Evolutionary conservation across 2,113 vertebrate genomes (phyloP).

Genomic region (Syngnathoides biaculeatus): DNA sequence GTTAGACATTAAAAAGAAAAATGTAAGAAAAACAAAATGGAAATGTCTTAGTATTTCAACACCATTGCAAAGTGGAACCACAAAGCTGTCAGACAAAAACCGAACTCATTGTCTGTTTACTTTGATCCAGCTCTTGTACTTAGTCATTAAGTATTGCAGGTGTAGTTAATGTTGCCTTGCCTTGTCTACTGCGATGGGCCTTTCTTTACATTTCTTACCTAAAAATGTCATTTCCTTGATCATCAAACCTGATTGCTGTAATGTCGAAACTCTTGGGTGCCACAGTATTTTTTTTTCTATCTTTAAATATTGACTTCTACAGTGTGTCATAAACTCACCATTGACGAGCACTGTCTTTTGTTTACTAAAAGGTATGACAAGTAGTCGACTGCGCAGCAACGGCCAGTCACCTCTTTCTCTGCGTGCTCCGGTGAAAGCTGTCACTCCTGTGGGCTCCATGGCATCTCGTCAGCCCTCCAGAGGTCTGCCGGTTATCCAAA

Average conservation of each 20-base stretch:
- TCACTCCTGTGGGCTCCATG: conserved; percentile 67
- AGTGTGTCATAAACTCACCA: background rate
- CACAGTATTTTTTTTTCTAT: background rate
- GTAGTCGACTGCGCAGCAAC: conserved; percentile 73
- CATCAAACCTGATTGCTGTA: background rate
- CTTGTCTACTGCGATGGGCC: background rate
- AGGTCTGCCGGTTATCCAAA: conserved; percentile 65
- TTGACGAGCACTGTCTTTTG: background rate
- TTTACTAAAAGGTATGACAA: conserved; percentile 70
- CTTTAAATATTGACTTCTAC: background rate
- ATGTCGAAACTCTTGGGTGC: background rate
- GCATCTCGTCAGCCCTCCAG: conserved; percentile 72
- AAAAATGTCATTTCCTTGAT: background rate
- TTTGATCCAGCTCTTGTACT: background rate
- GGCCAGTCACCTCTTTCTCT: conserved; percentile 74
- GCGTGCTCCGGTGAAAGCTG: conserved; percentile 76
- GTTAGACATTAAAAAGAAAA: too few relatives aligned
- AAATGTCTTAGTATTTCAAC: too few relatives aligned
- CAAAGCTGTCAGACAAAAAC: background rate
- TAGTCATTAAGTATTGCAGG: background rate
- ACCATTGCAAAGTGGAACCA: background rate
- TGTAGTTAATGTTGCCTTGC: background rate
- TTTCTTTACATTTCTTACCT: background rate
- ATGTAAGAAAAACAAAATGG: too few relatives aligned
- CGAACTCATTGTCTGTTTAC: too few relatives aligned